These are phyloP conservation scores for Phengaris arion DNA, from an alignment of 2,888 invertebrate genomes.

Conservation along the genomic window DNA sequence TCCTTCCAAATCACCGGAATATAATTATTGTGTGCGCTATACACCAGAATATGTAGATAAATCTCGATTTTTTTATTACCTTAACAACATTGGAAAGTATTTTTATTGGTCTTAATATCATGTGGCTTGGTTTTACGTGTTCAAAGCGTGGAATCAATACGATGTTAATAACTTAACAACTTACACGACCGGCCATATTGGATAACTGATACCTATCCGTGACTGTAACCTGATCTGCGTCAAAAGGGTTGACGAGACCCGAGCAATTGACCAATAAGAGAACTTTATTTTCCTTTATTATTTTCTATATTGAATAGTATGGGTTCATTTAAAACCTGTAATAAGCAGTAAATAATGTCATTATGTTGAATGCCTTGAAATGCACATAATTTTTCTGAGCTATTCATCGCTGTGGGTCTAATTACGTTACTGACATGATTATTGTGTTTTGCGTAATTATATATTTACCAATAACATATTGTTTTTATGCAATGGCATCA, in stretches of 20 bases:
- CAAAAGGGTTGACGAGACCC: conserved; percentile 48
- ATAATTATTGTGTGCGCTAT: background rate
- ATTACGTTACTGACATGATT: conserved; percentile 13
- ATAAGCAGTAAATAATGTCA: conserved; percentile 15
- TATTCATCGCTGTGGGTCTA: conserved; percentile 10
- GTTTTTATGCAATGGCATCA: background rate
- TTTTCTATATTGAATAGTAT: conserved; percentile 16
- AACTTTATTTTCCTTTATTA: conserved; percentile 33
- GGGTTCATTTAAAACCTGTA: conserved; percentile 22
- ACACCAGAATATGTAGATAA: background rate
- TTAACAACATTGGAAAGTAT: background rate
- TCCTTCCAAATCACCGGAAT: background rate
- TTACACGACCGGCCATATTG: conserved; percentile 48
- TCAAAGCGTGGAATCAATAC: conserved; percentile 22
- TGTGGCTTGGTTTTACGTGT: background rate
- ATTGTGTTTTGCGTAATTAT: conserved; percentile 1
- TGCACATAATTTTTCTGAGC: conserved; percentile 17
- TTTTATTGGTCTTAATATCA: background rate
- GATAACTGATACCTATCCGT: conserved; percentile 52
- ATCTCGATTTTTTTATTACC: background rate
- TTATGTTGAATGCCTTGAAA: conserved; percentile 20
- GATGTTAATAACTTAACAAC: conserved; percentile 27
- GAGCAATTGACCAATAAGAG: conserved; percentile 46
- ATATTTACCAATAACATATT: background rate
- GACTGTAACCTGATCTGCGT: conserved; percentile 48